Conservation (phyloP, 2,888 invertebrate genomes). For the Sceliomorpha sp. region DNA sequence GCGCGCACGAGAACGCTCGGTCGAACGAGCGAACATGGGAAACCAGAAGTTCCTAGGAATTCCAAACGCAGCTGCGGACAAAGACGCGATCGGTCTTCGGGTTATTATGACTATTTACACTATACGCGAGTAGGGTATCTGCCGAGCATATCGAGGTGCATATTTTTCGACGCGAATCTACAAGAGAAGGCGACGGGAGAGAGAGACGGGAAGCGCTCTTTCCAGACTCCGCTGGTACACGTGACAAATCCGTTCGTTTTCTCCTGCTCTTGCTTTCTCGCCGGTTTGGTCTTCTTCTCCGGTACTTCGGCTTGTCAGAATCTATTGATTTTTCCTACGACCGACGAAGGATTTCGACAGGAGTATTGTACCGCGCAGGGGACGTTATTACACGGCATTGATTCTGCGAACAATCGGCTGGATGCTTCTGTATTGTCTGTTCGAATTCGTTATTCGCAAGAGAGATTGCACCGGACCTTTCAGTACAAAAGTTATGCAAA, state of each 20-base stretch:
- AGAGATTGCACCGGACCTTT: too few species aligned
- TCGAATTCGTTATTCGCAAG: too few species aligned
- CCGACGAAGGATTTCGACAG: conserved; percentile 3
- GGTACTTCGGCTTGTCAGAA: conserved; percentile 38
- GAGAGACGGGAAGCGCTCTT: conserved; percentile 11
- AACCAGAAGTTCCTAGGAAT: conserved; percentile 74
- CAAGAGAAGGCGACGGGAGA: conserved; percentile 19
- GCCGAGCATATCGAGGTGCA: conserved; percentile 49
- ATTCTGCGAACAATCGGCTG: too few species aligned
- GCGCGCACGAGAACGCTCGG: conserved; percentile 48
- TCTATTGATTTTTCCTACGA: conserved; percentile 31
- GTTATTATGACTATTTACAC: conserved; percentile 68
- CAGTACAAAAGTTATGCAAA: too few species aligned
- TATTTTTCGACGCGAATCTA: conserved; percentile 63
- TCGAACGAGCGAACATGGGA: conserved; percentile 62
- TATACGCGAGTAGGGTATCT: conserved; percentile 68
- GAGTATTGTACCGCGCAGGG: neutral
- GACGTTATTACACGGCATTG: too few species aligned
- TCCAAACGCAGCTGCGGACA: conserved; percentile 53
- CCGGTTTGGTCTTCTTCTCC: conserved; percentile 18
- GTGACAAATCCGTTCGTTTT: conserved; percentile 27
- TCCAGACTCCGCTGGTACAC: conserved; percentile 3
- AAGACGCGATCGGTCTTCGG: conserved; percentile 35
- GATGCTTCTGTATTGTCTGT: too few species aligned
- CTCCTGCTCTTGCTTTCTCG: conserved; percentile 12